Evolutionary conservation across 2,797 vertebrate species (phyloP).

Genomic region (Crenuchus spilurus): DNA sequence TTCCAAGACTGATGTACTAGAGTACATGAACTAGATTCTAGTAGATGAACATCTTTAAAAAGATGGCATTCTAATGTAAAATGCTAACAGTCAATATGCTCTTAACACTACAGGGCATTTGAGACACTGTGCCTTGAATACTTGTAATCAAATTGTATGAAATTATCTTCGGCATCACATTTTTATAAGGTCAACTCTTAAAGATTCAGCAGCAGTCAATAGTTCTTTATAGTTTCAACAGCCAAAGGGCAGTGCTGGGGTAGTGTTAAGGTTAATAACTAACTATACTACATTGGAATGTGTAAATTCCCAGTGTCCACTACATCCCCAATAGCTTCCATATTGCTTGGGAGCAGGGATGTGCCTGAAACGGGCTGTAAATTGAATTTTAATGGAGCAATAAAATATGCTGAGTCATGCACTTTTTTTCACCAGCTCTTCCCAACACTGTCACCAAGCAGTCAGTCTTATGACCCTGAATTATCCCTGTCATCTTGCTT

Average conservation of each 20-base stretch:
- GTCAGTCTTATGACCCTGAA: constrained; percentile 68
- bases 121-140: background rate
- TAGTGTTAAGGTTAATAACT: constrained; percentile 78
- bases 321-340: constrained; percentile 66
- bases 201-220: constrained; percentile 40
- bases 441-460: constrained; percentile 73
- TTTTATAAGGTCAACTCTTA: constrained; percentile 48
- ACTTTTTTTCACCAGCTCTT: constrained; percentile 60
- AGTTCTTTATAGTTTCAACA: constrained; percentile 30
- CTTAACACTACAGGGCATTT: background rate
- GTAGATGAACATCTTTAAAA: background rate
- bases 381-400: constrained; percentile 79
- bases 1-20: no score
- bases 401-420: constrained; percentile 78
- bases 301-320: constrained; percentile 78
- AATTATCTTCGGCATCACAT: constrained; percentile 14
- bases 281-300: constrained; percentile 71
- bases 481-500: constrained; percentile 72
- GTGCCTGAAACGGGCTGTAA: constrained; percentile 75
- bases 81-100: background rate
- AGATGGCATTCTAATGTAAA: background rate
- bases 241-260: constrained; percentile 53
- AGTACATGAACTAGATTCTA: background rate
- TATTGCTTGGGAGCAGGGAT: constrained; percentile 59
- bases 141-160: background rate